phyloP scores from a whole-genome alignment of 2,797 vertebrate genomes.

The Loriculus beryllinus region DNA sequence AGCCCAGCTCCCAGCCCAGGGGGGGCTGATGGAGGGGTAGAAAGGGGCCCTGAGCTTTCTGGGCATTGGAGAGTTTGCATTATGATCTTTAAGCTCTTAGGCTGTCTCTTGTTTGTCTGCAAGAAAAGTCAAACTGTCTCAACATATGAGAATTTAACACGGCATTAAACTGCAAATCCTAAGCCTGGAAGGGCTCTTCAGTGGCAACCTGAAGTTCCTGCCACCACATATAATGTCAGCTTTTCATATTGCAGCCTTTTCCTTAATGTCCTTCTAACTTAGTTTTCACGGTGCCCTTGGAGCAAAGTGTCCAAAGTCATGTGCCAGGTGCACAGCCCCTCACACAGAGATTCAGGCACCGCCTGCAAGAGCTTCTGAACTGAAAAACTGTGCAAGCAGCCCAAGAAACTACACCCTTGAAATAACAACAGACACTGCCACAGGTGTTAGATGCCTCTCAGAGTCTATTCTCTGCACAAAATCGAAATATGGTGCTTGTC shows the following conservation, averaged over 20 bases:
- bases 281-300: neutral
- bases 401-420: neutral
- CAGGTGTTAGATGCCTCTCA: neutral
- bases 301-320: neutral
- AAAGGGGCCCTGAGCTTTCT: neutral
- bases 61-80: neutral
- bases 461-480: neutral
- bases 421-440: neutral
- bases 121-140: neutral
- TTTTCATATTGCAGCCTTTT: neutral
- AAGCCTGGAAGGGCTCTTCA: neutral
- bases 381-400: neutral
- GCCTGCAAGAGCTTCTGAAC: neutral
- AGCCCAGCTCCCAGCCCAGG: neutral
- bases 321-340: neutral
- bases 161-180: neutral
- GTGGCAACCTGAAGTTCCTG: neutral
- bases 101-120: neutral
- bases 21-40: neutral
- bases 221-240: neutral
- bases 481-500: neutral
- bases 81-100: neutral
- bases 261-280: neutral
- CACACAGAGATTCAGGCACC: neutral
- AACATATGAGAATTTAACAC: neutral